These are phyloP conservation scores for Microcebus griseorufus DNA, from an alignment of 2,113 vertebrate species.

Conservation along the genomic window DNA sequence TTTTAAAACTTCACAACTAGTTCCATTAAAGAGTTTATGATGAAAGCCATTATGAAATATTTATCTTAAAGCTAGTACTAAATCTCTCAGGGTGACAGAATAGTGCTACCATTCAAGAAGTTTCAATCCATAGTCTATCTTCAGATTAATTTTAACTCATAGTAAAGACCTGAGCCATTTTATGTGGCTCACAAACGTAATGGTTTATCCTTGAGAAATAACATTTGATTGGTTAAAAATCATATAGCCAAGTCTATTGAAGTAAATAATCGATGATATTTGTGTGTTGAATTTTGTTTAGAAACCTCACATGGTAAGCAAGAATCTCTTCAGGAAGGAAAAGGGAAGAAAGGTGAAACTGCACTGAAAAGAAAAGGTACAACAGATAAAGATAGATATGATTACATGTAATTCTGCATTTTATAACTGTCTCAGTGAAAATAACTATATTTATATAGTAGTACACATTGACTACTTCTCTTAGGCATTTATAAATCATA, in stretches of 20 bases:
- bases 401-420: slow-evolving; percentile 14
- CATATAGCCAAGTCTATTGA: not conserved
- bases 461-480: not conserved
- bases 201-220: slow-evolving; percentile 29
- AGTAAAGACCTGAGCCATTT: not conserved
- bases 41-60: not conserved
- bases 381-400: slow-evolving; percentile 29
- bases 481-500: not conserved
- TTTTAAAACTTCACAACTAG: not conserved
- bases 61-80: not conserved
- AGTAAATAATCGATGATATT: slow-evolving; percentile 17
- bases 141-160: slow-evolving; percentile 43
- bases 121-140: not conserved
- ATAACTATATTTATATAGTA: not conserved
- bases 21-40: not conserved
- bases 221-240: not conserved
- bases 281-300: slow-evolving; percentile 65
- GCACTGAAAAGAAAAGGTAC: slow-evolving; percentile 60
- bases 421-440: slow-evolving; percentile 9
- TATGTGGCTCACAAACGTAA: not conserved
- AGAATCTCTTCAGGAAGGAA: slow-evolving; percentile 68
- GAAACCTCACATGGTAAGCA: not conserved
- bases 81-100: not conserved
- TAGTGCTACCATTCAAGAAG: not conserved
- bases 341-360: slow-evolving; percentile 66